Base-by-base conservation (phyloP, 2,113 vertebrate genomes). In the Plecturocebus donacophilus region DNA sequence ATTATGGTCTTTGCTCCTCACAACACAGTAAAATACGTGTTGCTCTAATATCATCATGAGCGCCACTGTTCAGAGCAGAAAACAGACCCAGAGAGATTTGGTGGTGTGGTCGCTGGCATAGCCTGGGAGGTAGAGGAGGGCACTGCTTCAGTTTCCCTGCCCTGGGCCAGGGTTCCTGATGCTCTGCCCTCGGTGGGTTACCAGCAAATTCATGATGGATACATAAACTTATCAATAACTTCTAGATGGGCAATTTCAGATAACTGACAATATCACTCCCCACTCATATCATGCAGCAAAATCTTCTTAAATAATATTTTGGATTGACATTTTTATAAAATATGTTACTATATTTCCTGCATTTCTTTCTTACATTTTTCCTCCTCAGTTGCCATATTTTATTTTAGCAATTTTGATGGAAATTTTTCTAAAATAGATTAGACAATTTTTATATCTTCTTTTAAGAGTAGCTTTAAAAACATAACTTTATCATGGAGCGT, bases 251-350 rank as follows among this genome's bases (percentile, higher is more conserved):
- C 27, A 64, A 64, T 30, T 64, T 64, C 61, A 64, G 61, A 64
- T 64, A 64, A 64, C 6, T 64, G 61, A 64, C 61, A 64, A 32
- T 64, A 6, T 64, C 25, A 64, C 5, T 64, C 61, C 61, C 61
- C 13, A 64, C 2, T 64, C 61, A 0, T 64, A 3, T 54, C 35
- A 47, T 42, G 27, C 1, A 3, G 16, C 35, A 66, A 30, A 87
- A 64, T 66, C 8, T 66, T 92, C 52, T 30, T 87, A 73, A 82
- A 52, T 92, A 61, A n/a, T 66, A 90, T 38, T 95, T 90, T 32
- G 5, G 25, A 40, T 42, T 86, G 82, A 87, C 10, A 64, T 64
- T 93, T 86, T 95, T 82, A 9, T 68, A 95, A 90, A 87, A 90
- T 47, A 49, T 20, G 17, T 68, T 70, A 58, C 38, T 42, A 14